Evolutionary conservation across 2,113 vertebrate genomes (phyloP).

Genomic region (Chaenogobius annularis): DNA sequence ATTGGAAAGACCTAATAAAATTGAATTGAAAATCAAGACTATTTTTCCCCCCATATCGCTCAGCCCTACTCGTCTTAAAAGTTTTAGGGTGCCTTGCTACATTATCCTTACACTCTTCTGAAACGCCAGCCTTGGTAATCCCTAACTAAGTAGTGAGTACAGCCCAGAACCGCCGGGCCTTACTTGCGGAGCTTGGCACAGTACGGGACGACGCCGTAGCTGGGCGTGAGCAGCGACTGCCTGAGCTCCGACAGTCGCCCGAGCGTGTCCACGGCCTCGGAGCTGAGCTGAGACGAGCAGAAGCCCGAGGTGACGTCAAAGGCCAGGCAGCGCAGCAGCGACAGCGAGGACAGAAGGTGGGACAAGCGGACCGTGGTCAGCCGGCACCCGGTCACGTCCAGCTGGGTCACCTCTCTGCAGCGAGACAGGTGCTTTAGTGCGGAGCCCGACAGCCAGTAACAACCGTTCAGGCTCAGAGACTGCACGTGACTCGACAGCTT

Average conservation of each 20-base stretch:
- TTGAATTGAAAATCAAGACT: too few species aligned
- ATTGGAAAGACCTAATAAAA: too few species aligned
- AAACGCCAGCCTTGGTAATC: too few species aligned
- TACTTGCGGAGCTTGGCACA: conserved; percentile 90
- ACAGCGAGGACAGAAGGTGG: conserved; percentile 84
- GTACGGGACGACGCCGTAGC: conserved; percentile 92
- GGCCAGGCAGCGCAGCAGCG: conserved; percentile 83
- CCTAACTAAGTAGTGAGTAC: too few species aligned
- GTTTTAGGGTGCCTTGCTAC: too few species aligned
- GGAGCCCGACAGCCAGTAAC: conserved; percentile 89
- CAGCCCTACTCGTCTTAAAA: too few species aligned
- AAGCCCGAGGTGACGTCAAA: conserved; percentile 88
- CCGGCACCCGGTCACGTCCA: conserved; percentile 90
- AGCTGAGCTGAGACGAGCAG: conserved; percentile 85
- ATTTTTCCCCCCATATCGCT: too few species aligned
- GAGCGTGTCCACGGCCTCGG: conserved; percentile 87
- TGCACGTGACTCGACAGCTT: conserved; percentile 83
- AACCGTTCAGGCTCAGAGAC: conserved; percentile 88
- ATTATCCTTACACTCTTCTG: too few species aligned
- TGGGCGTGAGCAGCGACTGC: conserved; percentile 90
- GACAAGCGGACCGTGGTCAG: conserved; percentile 88
- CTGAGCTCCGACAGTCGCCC: conserved; percentile 87
- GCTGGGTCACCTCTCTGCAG: conserved; percentile 85
- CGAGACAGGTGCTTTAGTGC: conserved; percentile 82
- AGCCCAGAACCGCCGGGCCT: background rate